Percentiles rank a stretch among this genome's conserved stretches.
phyloP scores from a whole-genome alignment of 2,888 invertebrate genomes.

The Thecocarcelia acutangulata region DNA sequence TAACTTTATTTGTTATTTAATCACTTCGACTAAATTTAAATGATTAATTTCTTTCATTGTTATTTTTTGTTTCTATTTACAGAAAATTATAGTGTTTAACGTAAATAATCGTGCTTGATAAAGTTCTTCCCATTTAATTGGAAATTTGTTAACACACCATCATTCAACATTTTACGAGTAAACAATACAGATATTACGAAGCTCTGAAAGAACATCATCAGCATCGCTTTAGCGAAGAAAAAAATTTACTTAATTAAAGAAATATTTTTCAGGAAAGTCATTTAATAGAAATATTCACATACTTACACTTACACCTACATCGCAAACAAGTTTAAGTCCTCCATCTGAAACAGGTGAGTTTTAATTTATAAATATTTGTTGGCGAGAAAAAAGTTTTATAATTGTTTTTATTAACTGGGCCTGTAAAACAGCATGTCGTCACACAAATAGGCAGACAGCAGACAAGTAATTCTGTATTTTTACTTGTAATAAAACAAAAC shows the following conservation, averaged over 20 bases:
- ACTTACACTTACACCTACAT: too few species aligned
- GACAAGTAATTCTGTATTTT: constrained; percentile 22
- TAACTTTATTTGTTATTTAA: not conserved
- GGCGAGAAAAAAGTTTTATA: not conserved
- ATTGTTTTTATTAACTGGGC: constrained; percentile 9
- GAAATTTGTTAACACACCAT: not conserved
- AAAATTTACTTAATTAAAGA: constrained; percentile 9
- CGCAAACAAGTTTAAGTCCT: constrained; percentile 7
- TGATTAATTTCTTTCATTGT: constrained; percentile 3
- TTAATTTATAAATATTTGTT: not conserved
- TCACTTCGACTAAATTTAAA: constrained; percentile 29
- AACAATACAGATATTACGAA: not conserved
- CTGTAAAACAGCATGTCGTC: constrained; percentile 4
- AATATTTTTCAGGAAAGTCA: not conserved
- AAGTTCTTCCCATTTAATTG: not conserved
- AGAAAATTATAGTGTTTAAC: constrained; percentile 43
- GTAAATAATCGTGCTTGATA: constrained; percentile 10
- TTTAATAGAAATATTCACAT: too few species aligned
- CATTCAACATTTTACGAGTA: not conserved
- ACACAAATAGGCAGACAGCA: constrained; percentile 4
- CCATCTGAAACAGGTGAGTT: constrained; percentile 43
- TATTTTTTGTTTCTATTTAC: constrained; percentile 37
- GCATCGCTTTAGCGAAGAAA: not conserved
- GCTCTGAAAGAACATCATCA: not conserved
- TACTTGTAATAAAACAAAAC: constrained; percentile 32